Evolutionary conservation across 2,888 invertebrate genomes (phyloP).

Genomic region (Malachius bipustulatus): DNA sequence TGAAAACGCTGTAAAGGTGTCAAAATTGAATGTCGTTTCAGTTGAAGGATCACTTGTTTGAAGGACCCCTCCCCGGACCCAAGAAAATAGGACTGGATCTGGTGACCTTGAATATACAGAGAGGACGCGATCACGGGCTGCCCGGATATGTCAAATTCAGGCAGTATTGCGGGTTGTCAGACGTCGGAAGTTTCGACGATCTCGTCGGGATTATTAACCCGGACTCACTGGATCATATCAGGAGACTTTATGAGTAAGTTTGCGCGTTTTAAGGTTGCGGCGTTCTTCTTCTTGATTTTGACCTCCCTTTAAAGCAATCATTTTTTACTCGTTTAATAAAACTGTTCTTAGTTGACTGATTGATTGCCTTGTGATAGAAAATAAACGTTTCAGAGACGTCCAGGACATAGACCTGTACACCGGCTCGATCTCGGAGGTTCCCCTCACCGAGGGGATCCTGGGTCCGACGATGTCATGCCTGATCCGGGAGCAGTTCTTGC

Average conservation of each 20-base stretch:
- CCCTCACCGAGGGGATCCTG: slow-evolving; percentile 56
- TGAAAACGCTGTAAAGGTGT: too few relatives aligned
- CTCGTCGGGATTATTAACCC: slow-evolving; percentile 52
- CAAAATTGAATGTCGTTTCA: slow-evolving; percentile 32
- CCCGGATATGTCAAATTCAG: slow-evolving; percentile 69
- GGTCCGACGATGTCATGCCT: slow-evolving; percentile 80
- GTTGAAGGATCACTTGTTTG: slow-evolving; percentile 59
- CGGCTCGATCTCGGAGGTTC: slow-evolving; percentile 73
- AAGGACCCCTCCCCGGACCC: slow-evolving; percentile 32
- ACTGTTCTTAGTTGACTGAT: too few relatives aligned
- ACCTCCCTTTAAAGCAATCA: too few relatives aligned
- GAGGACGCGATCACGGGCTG: slow-evolving; percentile 80
- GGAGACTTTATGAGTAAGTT: slow-evolving; percentile 51
- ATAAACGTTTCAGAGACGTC: slow-evolving; percentile 45
- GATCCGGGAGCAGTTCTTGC: slow-evolving; percentile 71
- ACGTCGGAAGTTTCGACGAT: slow-evolving; percentile 51
- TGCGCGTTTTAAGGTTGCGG: background rate
- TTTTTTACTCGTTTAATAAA: too few relatives aligned
- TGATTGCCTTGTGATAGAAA: too few relatives aligned
- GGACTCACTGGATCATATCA: slow-evolving; percentile 49
- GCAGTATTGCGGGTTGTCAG: slow-evolving; percentile 57
- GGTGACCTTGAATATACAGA: slow-evolving; percentile 77
- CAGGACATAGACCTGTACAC: slow-evolving; percentile 84
- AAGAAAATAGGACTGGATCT: slow-evolving; percentile 66
- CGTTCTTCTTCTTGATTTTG: too few relatives aligned